Evolutionary conservation across 2,888 invertebrate genomes (phyloP), one percentile per base, ranked within the genome.

Genomic region (Drosophila suboccidentalis): DNA sequence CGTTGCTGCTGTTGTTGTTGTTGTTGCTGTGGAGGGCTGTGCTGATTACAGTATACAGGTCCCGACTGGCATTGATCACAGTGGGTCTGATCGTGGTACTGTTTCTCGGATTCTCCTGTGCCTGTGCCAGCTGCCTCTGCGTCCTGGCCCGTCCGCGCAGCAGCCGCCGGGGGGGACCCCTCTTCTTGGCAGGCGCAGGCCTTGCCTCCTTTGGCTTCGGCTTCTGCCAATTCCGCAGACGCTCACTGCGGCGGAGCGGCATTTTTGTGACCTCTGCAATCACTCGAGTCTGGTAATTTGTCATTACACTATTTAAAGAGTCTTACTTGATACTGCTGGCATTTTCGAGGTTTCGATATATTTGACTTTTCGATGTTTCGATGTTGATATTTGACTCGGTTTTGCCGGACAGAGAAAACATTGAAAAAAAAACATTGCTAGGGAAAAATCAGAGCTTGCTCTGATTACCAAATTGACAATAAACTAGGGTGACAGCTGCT

Each of bases 171-270:
- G 22, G 44, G 0, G 44, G 44, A 8, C 44, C 22, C 9, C 44
- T 44, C n/a, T 11, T 19, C 19, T 5, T 29, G 15, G 29, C 9
- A 10, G 29, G 15, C 10, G 29, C 29, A 47, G 15, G 1, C 0
- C 1, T 9, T 13, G 17, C 38, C 2, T 11, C 6, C n/a, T 36
- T 32, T 8, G 26, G 15, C 32, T n/a, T 34, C 1, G 26, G 15
- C 32, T n/a, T 34, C 1, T 19, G 49, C 11, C 11, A 10, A 34
- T 19, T 36, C 3, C 49, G 75, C 39, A 74, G n/a, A 0, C 75
- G 69, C 1, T 59, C 47, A 17, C 75, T 74, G 15, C 74, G 74
- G 46, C 75, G 44, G 1, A 1, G 55, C 2, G 29, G 15, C 29
- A 47, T 17, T 49, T 11, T 13, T 0, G 1, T 19, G 1, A 10